A percentile compares a stretch with the other conserved stretches of the same genome.
Conservation (phyloP, 2,797 vertebrate genomes). For the Sylvia borin region DNA sequence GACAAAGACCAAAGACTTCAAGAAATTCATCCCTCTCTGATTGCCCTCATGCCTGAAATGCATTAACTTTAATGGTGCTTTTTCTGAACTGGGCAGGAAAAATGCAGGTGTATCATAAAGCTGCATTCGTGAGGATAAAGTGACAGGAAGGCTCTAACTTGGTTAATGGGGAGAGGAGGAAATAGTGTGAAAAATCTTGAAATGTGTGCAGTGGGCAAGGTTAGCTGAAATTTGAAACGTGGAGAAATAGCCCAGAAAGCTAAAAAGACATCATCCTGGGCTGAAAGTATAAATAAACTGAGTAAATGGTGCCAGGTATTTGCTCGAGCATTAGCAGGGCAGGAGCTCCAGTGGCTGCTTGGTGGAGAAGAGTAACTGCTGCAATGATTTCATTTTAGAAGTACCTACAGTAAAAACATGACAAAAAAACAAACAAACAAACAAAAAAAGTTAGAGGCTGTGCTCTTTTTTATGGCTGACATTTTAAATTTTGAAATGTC, state of each 20-base stretch:
- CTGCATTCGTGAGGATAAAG: not conserved
- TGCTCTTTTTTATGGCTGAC: conserved; percentile 29
- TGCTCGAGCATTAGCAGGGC: not conserved
- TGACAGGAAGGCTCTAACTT: not conserved
- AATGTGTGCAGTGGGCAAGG: not conserved
- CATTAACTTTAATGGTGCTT: conserved; percentile 49
- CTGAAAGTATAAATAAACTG: not conserved
- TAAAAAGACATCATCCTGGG: not conserved
- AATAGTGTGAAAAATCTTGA: not conserved
- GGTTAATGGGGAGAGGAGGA: not conserved
- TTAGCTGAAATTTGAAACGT: not conserved
- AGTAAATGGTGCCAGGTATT: not conserved
- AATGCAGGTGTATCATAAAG: not conserved
- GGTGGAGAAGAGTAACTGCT: not conserved
- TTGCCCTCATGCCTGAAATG: not conserved
- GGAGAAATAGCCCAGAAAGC: not conserved
- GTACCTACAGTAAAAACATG: not conserved
- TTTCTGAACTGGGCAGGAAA: not conserved
- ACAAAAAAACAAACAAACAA: not conserved
- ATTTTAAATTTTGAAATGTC: conserved; percentile 59
- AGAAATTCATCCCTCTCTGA: not conserved
- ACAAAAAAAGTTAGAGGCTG: not conserved
- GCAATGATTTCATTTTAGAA: not conserved
- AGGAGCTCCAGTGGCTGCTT: not conserved
- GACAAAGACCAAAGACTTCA: conserved; percentile 70